Base-by-base conservation (phyloP, 2,888 invertebrate genomes). In the Dioctria linearis region DNA sequence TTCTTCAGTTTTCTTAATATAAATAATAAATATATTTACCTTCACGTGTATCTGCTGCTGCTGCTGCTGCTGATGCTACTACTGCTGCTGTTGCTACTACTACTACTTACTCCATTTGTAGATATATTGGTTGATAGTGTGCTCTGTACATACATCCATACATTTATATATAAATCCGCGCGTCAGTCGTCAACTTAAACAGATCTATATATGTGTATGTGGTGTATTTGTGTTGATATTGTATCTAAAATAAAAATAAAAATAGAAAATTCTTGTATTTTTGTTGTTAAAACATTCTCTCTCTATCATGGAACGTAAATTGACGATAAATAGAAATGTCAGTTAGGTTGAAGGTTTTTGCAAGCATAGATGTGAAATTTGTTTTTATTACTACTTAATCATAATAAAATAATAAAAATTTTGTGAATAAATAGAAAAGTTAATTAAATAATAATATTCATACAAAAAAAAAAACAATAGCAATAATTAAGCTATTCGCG, bases 281-380 rank as follows among this genome's bases (percentile, higher is more conserved):
- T 73, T 73, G 73, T 73, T 73, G 73, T 73, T 73, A 73, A 73
- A 76, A 76, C 76, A 63, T 76, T 76, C 63, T 59, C 76, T 46
- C 13, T 63, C 63, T 63, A 37, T 49, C 63, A 25, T 13, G 39
- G 57, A 57, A 67, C 67, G 67, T 66, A 79, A 79, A 79, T 67
- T 71, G 61, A 69, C 61, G 69, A 79, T 61, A 82, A 83, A 83
- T 84, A 82, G 83, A 85, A 85, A 85, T 84, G 83, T 85, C 84
- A 85, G 85, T 85, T 84, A 83, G 83, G 83, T 84, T 84, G 84
- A 84, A 84, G 85, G 83, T 85, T 85, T 85, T 85, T 85, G 84
- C 85, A 85, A 84, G 84, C 83, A 84, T 84, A 84, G 84, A 80
- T 82, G 82, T 79, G 65, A 71, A 73, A 49, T 59, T n/a, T 73